These are phyloP conservation scores for Typhlichthys eigenmanni DNA, from an alignment of 2,797 vertebrate genomes.

Conservation along the genomic window DNA sequence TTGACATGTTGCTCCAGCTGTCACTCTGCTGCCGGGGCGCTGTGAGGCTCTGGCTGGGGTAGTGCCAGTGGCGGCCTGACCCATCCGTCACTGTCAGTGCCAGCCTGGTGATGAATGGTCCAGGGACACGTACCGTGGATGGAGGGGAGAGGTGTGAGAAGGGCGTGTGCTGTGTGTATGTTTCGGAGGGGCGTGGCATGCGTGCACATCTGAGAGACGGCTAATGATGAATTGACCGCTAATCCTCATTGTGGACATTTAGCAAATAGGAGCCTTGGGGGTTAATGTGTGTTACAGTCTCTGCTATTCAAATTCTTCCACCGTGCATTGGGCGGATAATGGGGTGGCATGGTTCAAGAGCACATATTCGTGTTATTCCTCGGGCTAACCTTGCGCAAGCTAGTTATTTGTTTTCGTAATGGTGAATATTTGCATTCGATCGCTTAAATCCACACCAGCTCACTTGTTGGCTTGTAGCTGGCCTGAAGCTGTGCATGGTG, in stretches of 20 bases:
- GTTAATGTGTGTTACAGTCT: conserved; percentile 53
- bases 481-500: too few species aligned
- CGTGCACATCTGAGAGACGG: conserved; percentile 13
- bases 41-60: conserved; percentile 91
- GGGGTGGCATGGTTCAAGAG: neutral
- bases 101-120: conserved; percentile 94
- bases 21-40: conserved; percentile 89
- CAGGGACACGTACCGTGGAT: conserved; percentile 70
- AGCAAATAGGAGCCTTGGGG: conserved; percentile 44
- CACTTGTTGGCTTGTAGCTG: conserved; percentile 28
- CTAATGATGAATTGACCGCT: conserved; percentile 65
- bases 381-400: too few species aligned
- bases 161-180: conserved; percentile 38
- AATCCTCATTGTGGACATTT: conserved; percentile 34
- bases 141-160: conserved; percentile 66
- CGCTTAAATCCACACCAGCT: conserved; percentile 16
- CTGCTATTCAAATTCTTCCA: conserved; percentile 43
- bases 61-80: conserved; percentile 87
- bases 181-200: conserved; percentile 24
- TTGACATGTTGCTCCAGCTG: conserved; percentile 99
- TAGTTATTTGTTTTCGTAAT: too few species aligned
- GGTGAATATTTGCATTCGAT: conserved; percentile 5
- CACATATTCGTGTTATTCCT: neutral
- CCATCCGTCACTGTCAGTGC: conserved; percentile 99
- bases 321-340: neutral